Evolutionary conservation across 30 jellyfish, hydroid and myxozoan genomes (phyloP).

Genomic region (Calvadosia cruxmelitensis): DNA sequence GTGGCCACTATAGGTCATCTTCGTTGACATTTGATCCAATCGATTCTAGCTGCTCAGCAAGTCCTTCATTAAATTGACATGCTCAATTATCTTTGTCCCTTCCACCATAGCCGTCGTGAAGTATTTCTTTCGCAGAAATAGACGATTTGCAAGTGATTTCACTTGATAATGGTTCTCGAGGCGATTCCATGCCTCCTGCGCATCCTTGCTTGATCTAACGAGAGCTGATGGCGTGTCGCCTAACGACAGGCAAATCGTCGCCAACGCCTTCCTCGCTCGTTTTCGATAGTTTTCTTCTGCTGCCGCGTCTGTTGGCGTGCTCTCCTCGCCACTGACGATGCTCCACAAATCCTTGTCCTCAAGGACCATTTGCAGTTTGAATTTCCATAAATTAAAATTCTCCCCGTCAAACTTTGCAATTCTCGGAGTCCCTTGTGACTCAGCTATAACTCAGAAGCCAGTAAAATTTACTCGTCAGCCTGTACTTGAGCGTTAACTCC

Average conservation of each 20-base stretch:
- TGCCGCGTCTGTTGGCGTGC: slow-evolving; percentile 8
- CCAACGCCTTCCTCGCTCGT: slow-evolving; percentile 13
- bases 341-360: slow-evolving; percentile 31
- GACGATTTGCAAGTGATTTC: slow-evolving; percentile 9
- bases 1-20: slow-evolving; percentile 2
- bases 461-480: too few species aligned
- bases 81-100: slow-evolving; percentile 12
- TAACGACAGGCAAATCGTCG: slow-evolving; percentile 24
- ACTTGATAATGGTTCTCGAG: slow-evolving; percentile 21
- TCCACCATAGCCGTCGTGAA: slow-evolving; percentile 13
- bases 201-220: slow-evolving; percentile 9
- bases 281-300: slow-evolving; percentile 4
- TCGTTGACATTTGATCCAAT: not conserved
- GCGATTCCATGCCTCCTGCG: slow-evolving; percentile 23
- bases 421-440: not conserved
- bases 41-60: slow-evolving; percentile 8
- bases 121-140: slow-evolving; percentile 3
- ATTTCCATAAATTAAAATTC: slow-evolving; percentile 14
- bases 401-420: slow-evolving; percentile 1
- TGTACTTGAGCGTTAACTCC: too few species aligned
- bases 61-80: slow-evolving; percentile 3
- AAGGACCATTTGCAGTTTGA: slow-evolving; percentile 18
- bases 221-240: slow-evolving; percentile 12
- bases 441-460: too few species aligned
- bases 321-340: slow-evolving; percentile 20